Evolutionary conservation across 2,797 vertebrate species (phyloP).

Genomic region (Arremon aurantiirostris): DNA sequence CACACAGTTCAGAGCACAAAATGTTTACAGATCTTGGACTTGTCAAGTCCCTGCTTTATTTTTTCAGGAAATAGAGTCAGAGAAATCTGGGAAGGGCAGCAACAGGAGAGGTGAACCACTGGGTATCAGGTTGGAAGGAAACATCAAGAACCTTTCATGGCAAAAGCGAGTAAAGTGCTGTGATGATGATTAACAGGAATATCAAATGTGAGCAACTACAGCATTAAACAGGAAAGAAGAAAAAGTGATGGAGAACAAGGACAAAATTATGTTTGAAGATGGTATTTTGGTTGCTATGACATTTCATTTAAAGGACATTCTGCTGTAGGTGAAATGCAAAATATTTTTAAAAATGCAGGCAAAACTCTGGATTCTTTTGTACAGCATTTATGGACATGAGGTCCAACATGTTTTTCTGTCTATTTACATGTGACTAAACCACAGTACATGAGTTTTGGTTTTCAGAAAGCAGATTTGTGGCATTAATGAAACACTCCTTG

Average conservation of each 20-base stretch:
- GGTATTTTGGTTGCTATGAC: not conserved
- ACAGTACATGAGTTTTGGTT: not conserved
- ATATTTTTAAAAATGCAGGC: not conserved
- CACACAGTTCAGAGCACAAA: not conserved
- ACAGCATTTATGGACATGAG: accelerated
- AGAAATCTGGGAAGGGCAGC: not conserved
- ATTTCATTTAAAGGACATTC: not conserved
- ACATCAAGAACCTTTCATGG: not conserved
- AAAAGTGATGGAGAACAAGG: not conserved
- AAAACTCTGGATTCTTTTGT: not conserved
- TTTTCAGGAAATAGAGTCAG: not conserved
- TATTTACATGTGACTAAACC: not conserved
- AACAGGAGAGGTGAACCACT: not conserved
- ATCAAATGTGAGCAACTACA: not conserved
- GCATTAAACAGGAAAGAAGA: not conserved
- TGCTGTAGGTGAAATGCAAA: not conserved
- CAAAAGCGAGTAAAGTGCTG: not conserved
- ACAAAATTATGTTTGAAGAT: not conserved
- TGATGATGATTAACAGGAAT: not conserved
- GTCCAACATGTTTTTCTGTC: not conserved
- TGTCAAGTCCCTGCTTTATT: not conserved
- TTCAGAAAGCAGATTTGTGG: not conserved
- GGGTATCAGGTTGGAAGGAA: not conserved
- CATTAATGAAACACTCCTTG: not conserved
- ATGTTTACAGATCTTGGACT: not conserved